Percentiles rank a stretch among this genome's conserved stretches.
These are phyloP conservation scores for Mythimna vitellina DNA, from an alignment of 2,888 invertebrate genomes.

Conservation along the genomic window DNA sequence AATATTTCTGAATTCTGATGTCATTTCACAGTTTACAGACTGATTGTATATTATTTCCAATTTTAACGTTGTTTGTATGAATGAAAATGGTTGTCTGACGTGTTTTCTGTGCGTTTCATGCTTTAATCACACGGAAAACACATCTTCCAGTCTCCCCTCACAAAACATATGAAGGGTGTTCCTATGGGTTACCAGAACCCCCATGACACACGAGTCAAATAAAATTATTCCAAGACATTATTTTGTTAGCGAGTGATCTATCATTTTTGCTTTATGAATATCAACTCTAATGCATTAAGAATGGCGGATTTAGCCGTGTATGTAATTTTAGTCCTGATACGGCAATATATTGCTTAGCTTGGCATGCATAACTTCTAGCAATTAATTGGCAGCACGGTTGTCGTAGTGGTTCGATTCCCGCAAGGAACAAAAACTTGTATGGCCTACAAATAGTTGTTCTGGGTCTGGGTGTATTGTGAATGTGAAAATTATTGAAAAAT, in stretches of 20 bases:
- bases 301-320: not conserved
- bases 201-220: conserved; percentile 16
- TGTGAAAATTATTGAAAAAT: too few species aligned
- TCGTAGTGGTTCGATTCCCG: too few species aligned
- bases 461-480: too few species aligned
- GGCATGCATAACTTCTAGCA: not conserved
- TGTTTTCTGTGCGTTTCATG: too few species aligned
- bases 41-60: not conserved
- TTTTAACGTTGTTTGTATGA: conserved; percentile 7
- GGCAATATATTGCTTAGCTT: too few species aligned
- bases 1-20: too few species aligned
- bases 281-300: not conserved
- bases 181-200: conserved; percentile 20
- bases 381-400: not conserved
- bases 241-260: not conserved
- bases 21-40: too few species aligned
- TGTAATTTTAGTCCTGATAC: not conserved
- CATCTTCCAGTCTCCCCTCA: not conserved
- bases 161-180: conserved; percentile 31
- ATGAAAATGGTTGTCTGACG: not conserved
- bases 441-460: too few species aligned
- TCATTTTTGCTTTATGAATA: not conserved
- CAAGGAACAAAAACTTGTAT: too few species aligned
- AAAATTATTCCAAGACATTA: conserved; percentile 6
- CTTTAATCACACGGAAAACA: not conserved